Evolutionary conservation across 1,140 invertebrate species (phyloP).

Genomic region (Metopolophium dirhodum): DNA sequence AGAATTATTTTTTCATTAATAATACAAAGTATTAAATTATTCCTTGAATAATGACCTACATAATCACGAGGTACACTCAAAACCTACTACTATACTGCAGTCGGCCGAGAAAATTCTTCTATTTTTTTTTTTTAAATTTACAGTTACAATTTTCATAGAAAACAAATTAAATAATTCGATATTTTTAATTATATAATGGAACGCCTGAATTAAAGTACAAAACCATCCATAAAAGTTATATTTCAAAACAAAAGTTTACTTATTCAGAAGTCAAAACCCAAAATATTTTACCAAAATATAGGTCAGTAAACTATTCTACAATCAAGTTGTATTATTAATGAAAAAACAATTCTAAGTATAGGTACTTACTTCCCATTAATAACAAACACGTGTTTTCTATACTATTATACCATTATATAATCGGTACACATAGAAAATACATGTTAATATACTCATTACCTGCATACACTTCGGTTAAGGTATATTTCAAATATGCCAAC

Average conservation of each 20-base stretch:
- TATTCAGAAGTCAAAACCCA: not conserved
- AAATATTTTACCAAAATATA: not conserved
- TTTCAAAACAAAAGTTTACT: not conserved
- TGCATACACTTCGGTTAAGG: not conserved
- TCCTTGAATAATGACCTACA: not conserved
- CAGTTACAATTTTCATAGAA: too few species aligned
- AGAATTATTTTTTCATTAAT: not conserved
- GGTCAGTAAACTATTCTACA: not conserved
- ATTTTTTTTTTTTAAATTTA: not conserved
- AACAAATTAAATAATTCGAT: not conserved
- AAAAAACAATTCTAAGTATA: not conserved
- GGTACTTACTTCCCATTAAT: not conserved
- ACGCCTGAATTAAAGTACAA: not conserved
- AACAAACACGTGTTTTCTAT: not conserved
- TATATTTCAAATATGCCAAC: not conserved
- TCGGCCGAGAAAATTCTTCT: not conserved
- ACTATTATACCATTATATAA: not conserved
- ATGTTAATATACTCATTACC: constrained; percentile 6
- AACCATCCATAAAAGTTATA: not conserved
- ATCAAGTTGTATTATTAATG: too few species aligned
- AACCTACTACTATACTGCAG: not conserved
- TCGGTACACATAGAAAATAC: not conserved
- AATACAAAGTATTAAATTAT: too few species aligned
- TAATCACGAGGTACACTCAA: not conserved
- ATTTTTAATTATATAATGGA: not conserved